Base-by-base conservation (phyloP, 2,797 vertebrate species). In the Hapalemur alaotrensis region DNA sequence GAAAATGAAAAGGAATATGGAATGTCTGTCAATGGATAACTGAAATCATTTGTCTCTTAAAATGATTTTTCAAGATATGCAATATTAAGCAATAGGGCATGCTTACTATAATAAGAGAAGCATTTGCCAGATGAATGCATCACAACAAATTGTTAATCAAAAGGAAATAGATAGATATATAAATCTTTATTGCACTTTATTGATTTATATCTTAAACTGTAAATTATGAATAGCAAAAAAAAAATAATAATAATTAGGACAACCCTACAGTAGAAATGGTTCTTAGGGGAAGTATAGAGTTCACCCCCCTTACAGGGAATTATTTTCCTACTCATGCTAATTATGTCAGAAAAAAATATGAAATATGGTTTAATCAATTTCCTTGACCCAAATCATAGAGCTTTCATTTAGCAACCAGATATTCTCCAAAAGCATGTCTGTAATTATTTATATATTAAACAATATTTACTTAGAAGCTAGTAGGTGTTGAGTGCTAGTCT, bases 51-150 rank as follows among this genome's bases (percentile, higher is more conserved):
- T 95, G 8, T 83, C 28, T 93, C 12, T 80, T 96, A 75, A 88
- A 88, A 95, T 4, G 1, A 25, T 89, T 96, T 95, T 67, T 89
- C 25, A 75, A 93, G 46, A 83, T 25, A 87, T 6, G 7, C 46
- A 93, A 63, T 90, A 61, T 76, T 76, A 65, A 79, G 35, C 7
- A 82, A 69, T 92, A 96, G 35, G 23, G 2, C 15, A 84, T 73
- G 59, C 28, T 78, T 95, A 91, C 38, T n/a, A 59, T 80, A 87
- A 25, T 93, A 97, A 95, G 41, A 93, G 96, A 85, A 81, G 15
- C 87, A 17, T 67, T 84, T 72, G 41, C 73, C 61, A 97, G 14
- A 0, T 0, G 84, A 86, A 1, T 8, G 59, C 75, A 65, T 83
- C 85, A 95, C 89, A 86, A 38, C 32, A 89, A 94, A 86, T 38